Base-by-base conservation (phyloP, 2,797 vertebrate species). In the Cephalopachus bancanus region DNA sequence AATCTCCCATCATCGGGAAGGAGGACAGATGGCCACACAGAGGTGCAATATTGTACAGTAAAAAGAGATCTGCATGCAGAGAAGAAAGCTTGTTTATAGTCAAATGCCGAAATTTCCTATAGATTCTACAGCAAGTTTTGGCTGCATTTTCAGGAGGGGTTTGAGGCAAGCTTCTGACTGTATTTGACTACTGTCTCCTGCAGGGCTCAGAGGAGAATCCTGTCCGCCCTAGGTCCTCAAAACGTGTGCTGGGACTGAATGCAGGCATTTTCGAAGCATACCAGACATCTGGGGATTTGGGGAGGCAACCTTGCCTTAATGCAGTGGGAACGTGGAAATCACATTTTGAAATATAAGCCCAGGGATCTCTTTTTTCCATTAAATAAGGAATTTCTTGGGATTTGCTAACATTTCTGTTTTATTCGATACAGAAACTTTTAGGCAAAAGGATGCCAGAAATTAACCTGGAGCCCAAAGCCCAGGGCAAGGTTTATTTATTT, bases 361-460 rank as follows among this genome's bases (percentile, higher is more conserved):
- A 60, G 75, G 91, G 94, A 97, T 96, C 95, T 96, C 96, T 95
- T 96, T 97, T 97, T 96, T 92, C 96, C 96, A 97, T 97, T 98
- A 97, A 97, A 97, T 65, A 81, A 97, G 80, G 95, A 97, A 97
- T 97, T 98, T 97, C 83, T 93, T 95, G 94, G 96, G 96, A 97
- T 97, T 97, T 97, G 97, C 89, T 97, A 95, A 97, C 97, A 96
- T 96, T 97, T 98, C 93, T 91, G 87, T 92, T 96, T 97, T 97
- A 97, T 97, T 97, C 83, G 80, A 67, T 69, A 91, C 93, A 97
- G 96, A 97, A 87, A 97, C 79, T 78, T 91, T 95, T 30, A 86
- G 91, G 91, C 84, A 89, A 80, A 94, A 24, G 80, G 86, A 83
- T 96, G 96, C 97, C 96, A 98, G 87, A 83, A 96, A 85, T 85